phyloP scores from a whole-genome alignment of 1,140 invertebrate genomes.

The Procambarus virginalis region DNA sequence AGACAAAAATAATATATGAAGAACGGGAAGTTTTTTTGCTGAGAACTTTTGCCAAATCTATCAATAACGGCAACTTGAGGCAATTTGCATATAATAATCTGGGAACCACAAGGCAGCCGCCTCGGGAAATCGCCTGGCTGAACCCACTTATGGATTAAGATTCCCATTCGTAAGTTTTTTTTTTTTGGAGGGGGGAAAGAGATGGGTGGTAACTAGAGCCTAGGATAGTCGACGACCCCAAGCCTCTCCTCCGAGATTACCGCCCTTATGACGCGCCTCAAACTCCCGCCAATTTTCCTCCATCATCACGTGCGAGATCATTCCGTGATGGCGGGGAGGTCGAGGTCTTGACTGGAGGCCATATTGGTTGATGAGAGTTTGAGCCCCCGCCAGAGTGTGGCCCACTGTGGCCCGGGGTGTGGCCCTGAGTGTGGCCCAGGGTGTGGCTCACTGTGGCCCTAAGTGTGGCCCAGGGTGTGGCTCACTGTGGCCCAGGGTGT shows the following conservation, averaged over 20 bases:
- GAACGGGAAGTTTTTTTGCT: neutral
- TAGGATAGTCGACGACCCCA: neutral
- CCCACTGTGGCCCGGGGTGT: too few species aligned
- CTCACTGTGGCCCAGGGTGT: too few species aligned
- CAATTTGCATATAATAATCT: constrained; percentile 31
- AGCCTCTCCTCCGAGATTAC: neutral
- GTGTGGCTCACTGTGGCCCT: too few species aligned
- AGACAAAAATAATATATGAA: neutral
- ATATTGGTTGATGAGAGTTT: neutral
- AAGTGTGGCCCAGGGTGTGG: too few species aligned
- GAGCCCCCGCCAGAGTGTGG: neutral
- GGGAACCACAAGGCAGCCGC: constrained; percentile 22
- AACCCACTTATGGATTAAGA: constrained; percentile 31
- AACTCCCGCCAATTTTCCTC: constrained; percentile 15
- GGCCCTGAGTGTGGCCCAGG: too few species aligned
- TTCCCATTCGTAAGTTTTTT: constrained; percentile 18
- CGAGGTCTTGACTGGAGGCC: neutral
- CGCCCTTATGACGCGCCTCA: neutral
- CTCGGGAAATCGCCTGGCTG: constrained; percentile 1
- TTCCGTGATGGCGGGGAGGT: neutral
- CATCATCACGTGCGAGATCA: constrained; percentile 30
- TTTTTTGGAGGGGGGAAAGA: constrained; percentile 11
- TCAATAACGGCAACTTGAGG: neutral
- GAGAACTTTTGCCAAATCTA: neutral
- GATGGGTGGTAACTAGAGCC: neutral